Conservation (phyloP, 64 coral and sea anemone genomes). For the Exaiptasia diaphana region DNA sequence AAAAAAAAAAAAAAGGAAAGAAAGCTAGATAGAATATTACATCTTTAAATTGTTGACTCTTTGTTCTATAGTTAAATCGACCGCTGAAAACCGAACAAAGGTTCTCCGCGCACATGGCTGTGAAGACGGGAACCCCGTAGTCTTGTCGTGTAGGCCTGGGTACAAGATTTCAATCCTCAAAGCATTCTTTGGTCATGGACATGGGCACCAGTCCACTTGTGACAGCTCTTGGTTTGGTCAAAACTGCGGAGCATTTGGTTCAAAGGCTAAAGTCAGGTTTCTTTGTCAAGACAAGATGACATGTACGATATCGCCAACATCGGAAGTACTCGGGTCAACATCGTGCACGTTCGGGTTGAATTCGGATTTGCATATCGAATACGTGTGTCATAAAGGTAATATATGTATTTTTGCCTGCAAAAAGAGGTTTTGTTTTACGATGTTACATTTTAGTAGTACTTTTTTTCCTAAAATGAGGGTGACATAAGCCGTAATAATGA, state of each 20-base stretch:
- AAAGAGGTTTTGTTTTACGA: not conserved
- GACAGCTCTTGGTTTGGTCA: slow-evolving; percentile 18
- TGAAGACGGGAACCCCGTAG: slow-evolving; percentile 11
- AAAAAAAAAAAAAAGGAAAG: no score
- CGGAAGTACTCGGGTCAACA: slow-evolving; percentile 30
- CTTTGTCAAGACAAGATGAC: slow-evolving; percentile 56
- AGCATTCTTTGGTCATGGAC: slow-evolving; percentile 53
- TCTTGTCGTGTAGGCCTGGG: slow-evolving; percentile 18
- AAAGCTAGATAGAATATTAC: no score
- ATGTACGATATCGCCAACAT: slow-evolving; percentile 29
- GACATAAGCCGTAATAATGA: not conserved
- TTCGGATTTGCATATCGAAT: slow-evolving; percentile 39
- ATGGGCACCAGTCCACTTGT: slow-evolving; percentile 44
- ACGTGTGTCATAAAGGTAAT: slow-evolving; percentile 52
- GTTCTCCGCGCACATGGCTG: slow-evolving; percentile 21
- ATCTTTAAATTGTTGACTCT: not conserved
- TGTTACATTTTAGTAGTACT: not conserved
- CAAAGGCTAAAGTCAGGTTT: slow-evolving; percentile 24
- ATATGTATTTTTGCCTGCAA: not conserved
- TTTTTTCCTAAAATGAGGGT: not conserved
- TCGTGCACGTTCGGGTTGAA: slow-evolving; percentile 37
- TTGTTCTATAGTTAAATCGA: not conserved
- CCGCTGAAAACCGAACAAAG: not conserved
- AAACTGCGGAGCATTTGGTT: slow-evolving; percentile 6
- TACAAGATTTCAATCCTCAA: slow-evolving; percentile 30